phyloP scores from a whole-genome alignment of 2,797 vertebrate species.

The Zonotrichia albicollis region DNA sequence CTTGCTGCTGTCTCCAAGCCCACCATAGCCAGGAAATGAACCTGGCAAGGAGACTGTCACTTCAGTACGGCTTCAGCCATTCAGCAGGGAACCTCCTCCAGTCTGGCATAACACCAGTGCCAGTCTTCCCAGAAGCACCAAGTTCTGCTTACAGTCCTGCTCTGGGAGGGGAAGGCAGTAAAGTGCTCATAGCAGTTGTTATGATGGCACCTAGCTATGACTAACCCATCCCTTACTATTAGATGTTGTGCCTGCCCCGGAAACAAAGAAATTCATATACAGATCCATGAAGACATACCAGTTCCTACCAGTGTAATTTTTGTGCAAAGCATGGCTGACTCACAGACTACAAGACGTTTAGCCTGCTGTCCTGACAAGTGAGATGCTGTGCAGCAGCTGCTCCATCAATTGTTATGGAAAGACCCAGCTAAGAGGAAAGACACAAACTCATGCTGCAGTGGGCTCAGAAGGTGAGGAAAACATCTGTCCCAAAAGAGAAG shows the following conservation, averaged over 20 bases:
- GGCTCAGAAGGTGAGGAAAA: conserved; percentile 48
- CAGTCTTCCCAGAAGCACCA: background rate
- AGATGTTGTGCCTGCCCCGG: conserved; percentile 32
- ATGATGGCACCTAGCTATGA: conserved; percentile 30
- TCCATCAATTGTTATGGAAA: background rate
- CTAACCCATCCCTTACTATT: conserved; percentile 4
- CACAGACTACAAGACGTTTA: background rate
- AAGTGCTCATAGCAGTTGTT: background rate
- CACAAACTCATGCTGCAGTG: conserved; percentile 33
- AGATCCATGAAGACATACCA: conserved; percentile 21
- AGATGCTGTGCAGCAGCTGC: background rate
- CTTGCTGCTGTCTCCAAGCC: background rate
- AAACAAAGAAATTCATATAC: conserved; percentile 12
- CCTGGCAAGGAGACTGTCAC: background rate
- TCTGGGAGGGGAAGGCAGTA: background rate
- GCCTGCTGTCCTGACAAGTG: background rate
- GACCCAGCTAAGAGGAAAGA: conserved; percentile 24
- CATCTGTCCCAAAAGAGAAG: conserved; percentile 29
- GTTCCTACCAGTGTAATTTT: background rate
- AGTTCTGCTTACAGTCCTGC: background rate
- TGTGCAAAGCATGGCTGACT: background rate
- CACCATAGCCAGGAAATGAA: accelerated
- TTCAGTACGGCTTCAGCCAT: background rate
- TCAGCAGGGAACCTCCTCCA: background rate
- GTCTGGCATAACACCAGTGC: background rate